Evolutionary conservation across 1,140 invertebrate genomes (phyloP), one percentile per base, ranked within the genome.

Genomic region (Papilio polyxenes): DNA sequence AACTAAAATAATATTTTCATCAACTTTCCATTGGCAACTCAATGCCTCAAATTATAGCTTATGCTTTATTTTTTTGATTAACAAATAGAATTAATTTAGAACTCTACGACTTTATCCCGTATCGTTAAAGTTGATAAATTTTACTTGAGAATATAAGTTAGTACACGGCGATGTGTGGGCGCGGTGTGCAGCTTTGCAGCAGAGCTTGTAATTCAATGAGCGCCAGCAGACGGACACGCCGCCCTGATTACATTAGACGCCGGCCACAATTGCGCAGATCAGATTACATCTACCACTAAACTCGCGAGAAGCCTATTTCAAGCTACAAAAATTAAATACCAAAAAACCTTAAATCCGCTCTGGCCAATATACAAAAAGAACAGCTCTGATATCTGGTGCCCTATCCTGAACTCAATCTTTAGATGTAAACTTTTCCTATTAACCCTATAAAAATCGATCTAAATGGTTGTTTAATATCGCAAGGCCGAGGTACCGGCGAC

Each of bases 241-340:
- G 89, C 82, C 83, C 84, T 87, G 90, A 94, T 94, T 93, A 93
- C 90, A 94, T 93, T 93, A 93, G 90, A 90, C 87, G 90, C 87
- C 90, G 88, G 85, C 92, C 91, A 93, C 92, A 93, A 94, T 94
- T 94, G 93, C 90, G 89, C 86, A 91, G 91, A 92, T 93, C 92
- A 90, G 91, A 92, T 94, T 94, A 91, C 91, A 92, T 91, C 89
- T 85, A 87, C 82, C 86, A 80, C 74, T 83, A 75, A 81, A 72
- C 40, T 40, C 72, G 48, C 81, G 62, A 82, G 37, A 69, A 72
- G 10, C 8, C 20, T 77, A 49, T 44, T 49, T 51, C n/a, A 23
- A 20, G 4, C 7, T 4, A 77, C 13, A 77, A 77, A 53, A 9
- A 23, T 51, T 56, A 51, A 53, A 77, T 23, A 48, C 11, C 20